Evolutionary conservation across 2,888 invertebrate species (phyloP), one percentile per base, ranked within the genome.

Genomic region (Drosophila niveifrons): DNA sequence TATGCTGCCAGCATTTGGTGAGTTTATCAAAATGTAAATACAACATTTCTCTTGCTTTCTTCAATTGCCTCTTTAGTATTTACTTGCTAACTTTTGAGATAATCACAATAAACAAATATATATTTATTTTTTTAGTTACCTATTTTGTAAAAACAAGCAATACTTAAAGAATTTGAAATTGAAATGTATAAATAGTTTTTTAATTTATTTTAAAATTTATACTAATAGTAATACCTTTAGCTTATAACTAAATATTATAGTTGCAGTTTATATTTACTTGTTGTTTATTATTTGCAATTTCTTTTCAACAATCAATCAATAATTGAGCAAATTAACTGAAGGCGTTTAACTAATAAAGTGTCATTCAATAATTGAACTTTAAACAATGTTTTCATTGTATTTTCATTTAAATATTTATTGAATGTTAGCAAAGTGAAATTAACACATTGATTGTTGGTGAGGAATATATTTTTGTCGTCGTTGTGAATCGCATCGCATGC

Each of bases 381-480:
- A 43, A 53, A 43, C n/a, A 53, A 29, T 11, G 17, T 11, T n/a
- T 43, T 17, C 15, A 1, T 29, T 53, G 15, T 6, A 11, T 43
- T 29, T 28, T 13, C 29, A n/a, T 43, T 3, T 9, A n/a, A 18
- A n/a, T 53, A 55, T 43, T 44, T 17, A 31, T 31, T n/a, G 17
- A 31, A 4, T 31, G 31, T 13, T 6, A 8, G 31, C 31, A 55
- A 31, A 31, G 17, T 55, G 17, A 43, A 43, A 43, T 55, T 18
- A 55, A 55, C 44, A 55, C 44, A 23, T 47, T 57, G 47, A 46
- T 13, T 36, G 31, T n/a, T 4, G 4, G 7, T n/a, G n/a, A n/a
- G n/a, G n/a, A n/a, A n/a, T n/a, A n/a, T n/a, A n/a, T n/a, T n/a
- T n/a, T n/a, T n/a, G n/a, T n/a, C n/a, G 23, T 23, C 23, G 23